A percentile compares a stretch with the other conserved stretches of the same genome.
Evolutionary conservation across 2,797 vertebrate species (phyloP).

Genomic region (Ptychobarbus kaznakovi): DNA sequence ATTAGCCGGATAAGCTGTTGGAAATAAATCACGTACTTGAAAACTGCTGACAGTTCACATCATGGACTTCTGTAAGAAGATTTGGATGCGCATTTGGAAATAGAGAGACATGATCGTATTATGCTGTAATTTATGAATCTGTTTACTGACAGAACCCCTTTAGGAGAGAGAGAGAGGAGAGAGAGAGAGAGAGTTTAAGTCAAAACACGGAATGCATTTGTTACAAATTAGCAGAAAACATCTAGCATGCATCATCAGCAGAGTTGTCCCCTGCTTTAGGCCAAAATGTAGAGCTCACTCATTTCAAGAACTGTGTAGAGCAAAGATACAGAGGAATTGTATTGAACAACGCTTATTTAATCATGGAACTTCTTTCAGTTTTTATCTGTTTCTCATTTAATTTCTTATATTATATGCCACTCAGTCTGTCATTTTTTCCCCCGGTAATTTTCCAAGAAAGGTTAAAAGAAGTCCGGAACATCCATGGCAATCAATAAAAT

Average conservation of each 20-base stretch:
- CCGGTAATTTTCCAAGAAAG: neutral
- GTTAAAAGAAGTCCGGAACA: constrained; percentile 14
- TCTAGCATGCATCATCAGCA: constrained; percentile 56
- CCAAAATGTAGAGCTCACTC: constrained; percentile 21
- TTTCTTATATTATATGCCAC: constrained; percentile 13
- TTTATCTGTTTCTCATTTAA: constrained; percentile 27
- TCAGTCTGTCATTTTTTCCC: constrained; percentile 8
- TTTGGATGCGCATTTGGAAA: constrained; percentile 33
- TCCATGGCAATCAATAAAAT: neutral
- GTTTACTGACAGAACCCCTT: constrained; percentile 50
- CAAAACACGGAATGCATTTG: constrained; percentile 50
- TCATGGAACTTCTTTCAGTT: constrained; percentile 11
- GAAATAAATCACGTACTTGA: neutral
- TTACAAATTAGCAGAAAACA: constrained; percentile 55
- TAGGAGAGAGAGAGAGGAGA: constrained; percentile 11
- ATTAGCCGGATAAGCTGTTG: neutral
- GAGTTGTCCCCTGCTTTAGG: constrained; percentile 33
- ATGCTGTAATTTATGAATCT: constrained; percentile 60
- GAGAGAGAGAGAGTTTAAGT: constrained; percentile 26
- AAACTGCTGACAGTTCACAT: constrained; percentile 40
- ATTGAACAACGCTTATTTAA: neutral
- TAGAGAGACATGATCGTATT: constrained; percentile 18
- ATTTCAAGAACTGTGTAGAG: constrained; percentile 23
- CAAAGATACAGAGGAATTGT: neutral
- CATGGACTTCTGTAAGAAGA: constrained; percentile 5